Percentiles rank a stretch among this genome's conserved stretches.
These are phyloP conservation scores for Rhinolophus ferrumequinum DNA, from an alignment of 2,113 vertebrate species.

Conservation along the genomic window DNA sequence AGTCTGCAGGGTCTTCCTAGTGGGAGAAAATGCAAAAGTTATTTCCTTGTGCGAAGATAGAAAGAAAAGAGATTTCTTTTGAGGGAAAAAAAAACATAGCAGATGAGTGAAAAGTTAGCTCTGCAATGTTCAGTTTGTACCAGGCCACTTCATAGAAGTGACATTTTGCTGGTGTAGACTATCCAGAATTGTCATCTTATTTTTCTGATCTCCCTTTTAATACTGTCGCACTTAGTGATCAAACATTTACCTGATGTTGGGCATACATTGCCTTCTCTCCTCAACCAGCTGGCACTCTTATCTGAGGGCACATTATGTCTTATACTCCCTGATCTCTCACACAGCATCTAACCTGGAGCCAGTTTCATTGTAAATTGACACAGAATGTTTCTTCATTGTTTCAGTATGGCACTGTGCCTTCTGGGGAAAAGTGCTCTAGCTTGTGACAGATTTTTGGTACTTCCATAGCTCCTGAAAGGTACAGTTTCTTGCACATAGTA, in stretches of 20 bases:
- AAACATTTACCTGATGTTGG: background rate
- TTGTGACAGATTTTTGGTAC: background rate
- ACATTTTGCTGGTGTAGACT: conserved; percentile 56
- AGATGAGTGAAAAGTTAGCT: conserved; percentile 68
- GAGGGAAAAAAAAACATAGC: conserved; percentile 70
- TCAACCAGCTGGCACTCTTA: background rate
- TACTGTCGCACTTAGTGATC: background rate
- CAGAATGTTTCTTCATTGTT: background rate
- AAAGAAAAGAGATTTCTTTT: conserved; percentile 54
- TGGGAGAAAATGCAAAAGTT: conserved; percentile 79
- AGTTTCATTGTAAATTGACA: background rate
- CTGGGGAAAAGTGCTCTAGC: background rate
- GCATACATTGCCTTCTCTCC: background rate
- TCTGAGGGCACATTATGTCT: background rate
- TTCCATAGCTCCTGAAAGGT: background rate
- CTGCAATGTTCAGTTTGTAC: conserved; percentile 73
- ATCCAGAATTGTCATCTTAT: background rate
- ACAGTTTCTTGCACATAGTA: background rate
- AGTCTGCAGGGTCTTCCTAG: conserved; percentile 76
- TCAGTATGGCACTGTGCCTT: background rate
- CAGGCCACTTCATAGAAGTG: conserved; percentile 55
- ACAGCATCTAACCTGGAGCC: background rate
- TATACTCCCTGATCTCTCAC: background rate
- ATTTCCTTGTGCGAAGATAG: conserved; percentile 70
- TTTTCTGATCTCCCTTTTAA: background rate